These are phyloP conservation scores for Corella eumyota DNA, from an alignment of 23 tunicate species.

Conservation along the genomic window DNA sequence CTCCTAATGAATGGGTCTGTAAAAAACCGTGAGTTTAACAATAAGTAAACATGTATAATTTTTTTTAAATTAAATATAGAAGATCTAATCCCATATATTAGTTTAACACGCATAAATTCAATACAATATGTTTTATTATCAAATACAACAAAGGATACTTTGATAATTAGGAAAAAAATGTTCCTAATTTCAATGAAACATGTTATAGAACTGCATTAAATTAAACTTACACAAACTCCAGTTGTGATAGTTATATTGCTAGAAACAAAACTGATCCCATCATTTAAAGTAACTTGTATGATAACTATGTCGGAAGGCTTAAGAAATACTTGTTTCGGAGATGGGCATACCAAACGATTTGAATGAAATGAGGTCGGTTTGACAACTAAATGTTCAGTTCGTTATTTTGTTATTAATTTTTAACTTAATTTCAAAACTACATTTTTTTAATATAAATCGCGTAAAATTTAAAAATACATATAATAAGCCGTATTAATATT, in stretches of 20 bases:
- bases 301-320: constrained; percentile 16
- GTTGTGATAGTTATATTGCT: constrained; percentile 75
- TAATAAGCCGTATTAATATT: too few species aligned
- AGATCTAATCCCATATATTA: background rate
- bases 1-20: constrained; percentile 4
- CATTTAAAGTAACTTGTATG: constrained; percentile 69
- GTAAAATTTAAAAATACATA: too few species aligned
- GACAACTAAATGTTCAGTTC: constrained; percentile 26
- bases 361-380: constrained; percentile 16
- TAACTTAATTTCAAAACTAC: background rate
- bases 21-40: too few species aligned
- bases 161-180: too few species aligned
- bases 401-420: background rate
- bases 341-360: constrained; percentile 31
- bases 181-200: too few species aligned
- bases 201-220: too few species aligned
- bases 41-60: too few species aligned
- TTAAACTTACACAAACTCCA: constrained; percentile 44
- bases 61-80: background rate
- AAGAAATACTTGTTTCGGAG: constrained; percentile 27
- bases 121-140: too few species aligned
- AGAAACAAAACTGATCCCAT: constrained; percentile 66
- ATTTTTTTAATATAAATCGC: background rate
- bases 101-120: background rate
- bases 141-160: too few species aligned